phyloP scores from a whole-genome alignment of 2,113 vertebrate species.

The Ranitomeya variabilis region DNA sequence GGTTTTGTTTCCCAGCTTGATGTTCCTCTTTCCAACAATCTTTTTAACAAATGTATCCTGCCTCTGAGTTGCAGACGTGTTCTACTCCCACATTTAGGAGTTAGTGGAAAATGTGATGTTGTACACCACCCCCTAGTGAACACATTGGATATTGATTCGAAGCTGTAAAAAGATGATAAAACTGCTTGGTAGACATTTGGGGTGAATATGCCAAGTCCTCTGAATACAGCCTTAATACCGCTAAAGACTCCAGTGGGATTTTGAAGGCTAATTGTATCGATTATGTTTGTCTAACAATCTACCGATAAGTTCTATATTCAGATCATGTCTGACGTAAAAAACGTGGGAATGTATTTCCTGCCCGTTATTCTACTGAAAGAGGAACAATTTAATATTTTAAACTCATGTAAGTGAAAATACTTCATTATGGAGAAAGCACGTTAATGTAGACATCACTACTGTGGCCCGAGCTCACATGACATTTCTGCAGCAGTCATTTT shows the following conservation, averaged over 20 bases:
- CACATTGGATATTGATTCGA: neutral
- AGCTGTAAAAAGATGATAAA: neutral
- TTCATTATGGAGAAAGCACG: no score
- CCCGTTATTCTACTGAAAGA: no score
- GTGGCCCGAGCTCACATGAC: no score
- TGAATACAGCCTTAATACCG: neutral
- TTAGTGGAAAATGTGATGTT: slow-evolving; percentile 8
- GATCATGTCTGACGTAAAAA: no score
- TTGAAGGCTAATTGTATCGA: neutral
- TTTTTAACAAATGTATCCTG: slow-evolving; percentile 19
- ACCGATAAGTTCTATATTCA: no score
- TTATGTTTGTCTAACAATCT: no score
- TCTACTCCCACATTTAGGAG: neutral
- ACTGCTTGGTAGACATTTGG: neutral
- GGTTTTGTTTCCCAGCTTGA: slow-evolving; percentile 41
- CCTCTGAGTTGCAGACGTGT: slow-evolving; percentile 59
- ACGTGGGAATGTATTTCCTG: no score
- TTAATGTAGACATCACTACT: no score
- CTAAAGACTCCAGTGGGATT: neutral
- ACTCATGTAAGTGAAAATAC: no score
- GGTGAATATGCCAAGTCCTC: neutral
- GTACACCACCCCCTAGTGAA: slow-evolving; percentile 20
- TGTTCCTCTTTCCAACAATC: slow-evolving; percentile 28
- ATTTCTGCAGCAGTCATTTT: no score
- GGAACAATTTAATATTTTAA: no score